Base-by-base conservation (phyloP, 1,140 invertebrate genomes). In the Paralvinella palmiformis region DNA sequence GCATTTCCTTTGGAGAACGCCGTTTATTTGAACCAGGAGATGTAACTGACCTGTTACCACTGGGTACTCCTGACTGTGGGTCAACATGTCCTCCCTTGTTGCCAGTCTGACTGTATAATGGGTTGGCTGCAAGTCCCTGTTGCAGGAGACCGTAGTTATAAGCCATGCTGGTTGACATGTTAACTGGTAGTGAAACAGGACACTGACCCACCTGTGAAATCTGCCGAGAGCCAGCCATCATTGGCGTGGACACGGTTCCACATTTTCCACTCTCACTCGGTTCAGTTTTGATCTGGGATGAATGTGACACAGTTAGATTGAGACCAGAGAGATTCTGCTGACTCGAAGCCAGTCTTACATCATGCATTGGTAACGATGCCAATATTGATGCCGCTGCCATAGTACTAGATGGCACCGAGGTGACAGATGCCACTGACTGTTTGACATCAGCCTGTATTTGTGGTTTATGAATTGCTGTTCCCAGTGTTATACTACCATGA, bases 71-170 rank as follows among this genome's bases (percentile, higher is more conserved):
- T 62, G 41, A 22, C 63, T 45, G 27, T 57, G 44, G 20, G 27
- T 57, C 20, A 29, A 22, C 32, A 29, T 64, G 48, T 52, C 24
- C n/a, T n/a, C n/a, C n/a, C n/a, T n/a, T 52, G 7, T 22, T 52
- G 20, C 33, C 56, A 29, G 65, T 48, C 22, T 74, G 73, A 32
- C 71, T 76, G 69, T 82, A 81, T 48, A 81, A 75, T 29, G 80
- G 79, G 63, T 82, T 81, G 45, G 81, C 79, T 36, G 82, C 78
- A 32, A 82, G 72, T 17, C 81, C 81, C 67, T 82, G 79, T 63
- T 81, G 79, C 61, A 82, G 81, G 32, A 82, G 70, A 66, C 73
- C 77, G 63, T 77, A 68, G 31, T 71, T 27, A 29, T 52, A 52
- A 4, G 48, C 48, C 1, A 29, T 29, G 7, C 24, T 29, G 24